Evolutionary conservation across 2,888 invertebrate genomes (phyloP), one percentile per base, ranked within the genome.

Genomic region (Helicoverpa assulta): DNA sequence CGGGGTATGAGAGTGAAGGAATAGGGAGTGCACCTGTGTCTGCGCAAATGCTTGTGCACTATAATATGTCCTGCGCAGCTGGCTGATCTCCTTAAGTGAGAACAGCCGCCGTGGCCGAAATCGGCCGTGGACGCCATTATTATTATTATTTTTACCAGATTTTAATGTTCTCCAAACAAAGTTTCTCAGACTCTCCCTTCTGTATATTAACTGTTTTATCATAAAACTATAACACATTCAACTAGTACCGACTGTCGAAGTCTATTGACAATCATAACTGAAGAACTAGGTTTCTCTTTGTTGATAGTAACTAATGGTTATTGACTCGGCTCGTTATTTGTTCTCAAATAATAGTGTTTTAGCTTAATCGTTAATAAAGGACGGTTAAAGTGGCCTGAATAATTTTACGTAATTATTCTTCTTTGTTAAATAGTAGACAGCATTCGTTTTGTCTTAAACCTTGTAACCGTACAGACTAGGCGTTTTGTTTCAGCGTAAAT

Each of bases 391-490:
- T 59, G 69, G 47, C 70, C 70, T 63, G 51, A 80, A 69, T 76
- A 69, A 54, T 60, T 80, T 76, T 51, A 69, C 55, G 62, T 76
- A 76, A 76, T 68, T 68, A 59, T 58, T 75, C 12, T 18, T 75
- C 7, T 67, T 67, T 52, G n/a, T 58, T 50, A 12, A n/a, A 16
- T 29, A 0, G 2, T 8, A 51, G 56, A 57, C 56, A 59, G 18
- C 16, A 33, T 43, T 59, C 18, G 3, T 12, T 43, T 21, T 33
- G 51, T 77, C 18, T 69, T 7, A 54, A 1, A 18, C 53, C 16
- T 26, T 53, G 2, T n/a, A n/a, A n/a, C n/a, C n/a, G n/a, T 40
- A 10, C 40, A 40, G 40, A 37, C 37, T 2, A 37, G 37, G 37
- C 37, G 1, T 37, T 37, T 3, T 4, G 21, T 21, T 21, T 21